Evolutionary conservation across 2,797 vertebrate species (phyloP), one percentile per base, ranked within the genome.

Genomic region (Pseudochirops cupreus): DNA sequence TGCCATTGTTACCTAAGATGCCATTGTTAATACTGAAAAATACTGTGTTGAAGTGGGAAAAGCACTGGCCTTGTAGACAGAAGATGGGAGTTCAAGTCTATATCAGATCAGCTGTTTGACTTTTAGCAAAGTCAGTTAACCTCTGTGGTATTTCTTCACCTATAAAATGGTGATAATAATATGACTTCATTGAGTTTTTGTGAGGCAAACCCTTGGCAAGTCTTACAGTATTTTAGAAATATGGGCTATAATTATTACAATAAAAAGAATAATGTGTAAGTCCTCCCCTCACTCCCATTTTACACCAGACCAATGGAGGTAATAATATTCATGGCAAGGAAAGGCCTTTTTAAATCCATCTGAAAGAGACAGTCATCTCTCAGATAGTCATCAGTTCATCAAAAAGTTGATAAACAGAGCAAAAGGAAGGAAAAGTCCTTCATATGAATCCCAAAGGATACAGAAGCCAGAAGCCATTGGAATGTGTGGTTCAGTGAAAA

Each of bases 401-500:
- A 62, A 55, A 94, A 91, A 89, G 92, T 91, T 92, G 58, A 39
- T 7, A 56, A 96, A 28, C 0, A 95, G 92, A 97, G 33, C 39
- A 24, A 46, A 16, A 95, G 96, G 90, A 90, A 89, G 46, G 94
- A 87, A 10, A 95, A 96, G 93, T 96, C 97, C 92, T 97, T 93
- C 95, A 93, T 55, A 93, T 97, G 96, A 98, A 98, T 98, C 90
- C 67, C 95, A 94, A 96, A 93, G 12, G 91, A 97, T 74, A 94
- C 94, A 96, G 93, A 53, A 96, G 97, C 5, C 96, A 97, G 95
- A 97, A 97, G 31, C 33, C 0, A 97, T 94, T 97, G 97, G 97
- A 98, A 98, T 31, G 96, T 93, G 96, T 62, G 95, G 95, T 24
- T 94, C 96, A 97, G 98, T 97, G 97, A 98, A 98, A 98, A 96